Percentiles rank a stretch among this genome's conserved stretches.
These are phyloP conservation scores for Drosophila suboccidentalis DNA, from an alignment of 2,888 invertebrate genomes.

Conservation along the genomic window DNA sequence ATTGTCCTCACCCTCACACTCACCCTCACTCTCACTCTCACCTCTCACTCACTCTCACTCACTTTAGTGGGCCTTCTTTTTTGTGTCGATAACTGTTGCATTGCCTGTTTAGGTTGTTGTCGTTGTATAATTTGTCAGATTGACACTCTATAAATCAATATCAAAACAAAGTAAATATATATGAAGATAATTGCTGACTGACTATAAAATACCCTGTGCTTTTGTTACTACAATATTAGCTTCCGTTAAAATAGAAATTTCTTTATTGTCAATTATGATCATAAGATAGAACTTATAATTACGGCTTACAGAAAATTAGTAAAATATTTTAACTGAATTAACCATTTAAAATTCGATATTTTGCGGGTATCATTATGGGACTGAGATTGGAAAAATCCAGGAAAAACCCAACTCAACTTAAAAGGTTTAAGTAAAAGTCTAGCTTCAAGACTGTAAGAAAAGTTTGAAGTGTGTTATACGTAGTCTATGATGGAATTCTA, in stretches of 20 bases:
- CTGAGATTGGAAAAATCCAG: too few relatives aligned
- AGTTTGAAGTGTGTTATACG: too few relatives aligned
- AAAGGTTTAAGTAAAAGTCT: neutral
- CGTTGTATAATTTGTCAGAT: constrained; percentile 63
- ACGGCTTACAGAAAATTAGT: too few relatives aligned
- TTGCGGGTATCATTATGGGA: too few relatives aligned
- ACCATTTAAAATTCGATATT: too few relatives aligned
- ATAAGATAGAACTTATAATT: too few relatives aligned
- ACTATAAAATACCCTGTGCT: constrained; percentile 12
- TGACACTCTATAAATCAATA: constrained; percentile 55
- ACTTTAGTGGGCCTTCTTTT: neutral
- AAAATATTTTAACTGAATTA: too few relatives aligned
- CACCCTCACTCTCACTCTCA: neutral
- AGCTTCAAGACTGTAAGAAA: too few relatives aligned
- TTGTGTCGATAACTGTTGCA: constrained; percentile 51
- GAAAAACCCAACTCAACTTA: neutral
- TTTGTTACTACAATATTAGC: neutral
- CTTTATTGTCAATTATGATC: too few relatives aligned
- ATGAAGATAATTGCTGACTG: neutral
- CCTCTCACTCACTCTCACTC: neutral
- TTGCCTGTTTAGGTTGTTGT: constrained; percentile 39
- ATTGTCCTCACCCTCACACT: constrained; percentile 13
- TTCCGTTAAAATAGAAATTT: neutral
- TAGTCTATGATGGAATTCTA: too few relatives aligned
- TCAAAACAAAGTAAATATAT: constrained; percentile 3